Evolutionary conservation across 2,113 vertebrate genomes (phyloP).

Genomic region (Galemys pyrenaicus): DNA sequence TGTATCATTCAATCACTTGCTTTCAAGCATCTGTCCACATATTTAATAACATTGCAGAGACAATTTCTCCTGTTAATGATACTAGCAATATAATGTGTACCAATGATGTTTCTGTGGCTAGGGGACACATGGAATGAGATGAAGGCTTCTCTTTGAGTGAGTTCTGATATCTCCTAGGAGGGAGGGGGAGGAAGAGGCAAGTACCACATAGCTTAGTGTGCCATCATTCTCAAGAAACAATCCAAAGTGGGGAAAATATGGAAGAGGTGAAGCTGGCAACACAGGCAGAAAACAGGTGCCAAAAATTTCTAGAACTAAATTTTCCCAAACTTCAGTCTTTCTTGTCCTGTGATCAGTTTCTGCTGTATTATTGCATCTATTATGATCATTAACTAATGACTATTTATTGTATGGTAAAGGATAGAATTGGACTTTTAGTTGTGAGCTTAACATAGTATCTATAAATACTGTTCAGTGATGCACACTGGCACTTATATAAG

Average conservation of each 20-base stretch:
- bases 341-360: neutral
- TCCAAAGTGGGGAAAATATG: neutral
- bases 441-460: no score
- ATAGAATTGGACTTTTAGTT: no score
- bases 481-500: no score
- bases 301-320: neutral
- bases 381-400: neutral
- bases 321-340: neutral
- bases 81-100: neutral
- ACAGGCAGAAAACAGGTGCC: neutral
- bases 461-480: no score
- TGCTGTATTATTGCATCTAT: neutral
- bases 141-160: neutral
- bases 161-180: neutral
- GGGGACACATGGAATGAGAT: neutral
- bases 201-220: neutral
- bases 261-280: neutral
- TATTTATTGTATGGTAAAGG: neutral
- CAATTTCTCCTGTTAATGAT: slow-evolving; percentile 27
- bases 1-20: neutral
- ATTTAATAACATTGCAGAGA: slow-evolving; percentile 8
- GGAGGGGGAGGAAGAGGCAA: neutral
- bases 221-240: neutral
- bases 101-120: neutral
- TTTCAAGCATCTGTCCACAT: slow-evolving; percentile 29